phyloP scores from a whole-genome alignment of 2,113 vertebrate species.

The Pyxicephalus adspersus region DNA sequence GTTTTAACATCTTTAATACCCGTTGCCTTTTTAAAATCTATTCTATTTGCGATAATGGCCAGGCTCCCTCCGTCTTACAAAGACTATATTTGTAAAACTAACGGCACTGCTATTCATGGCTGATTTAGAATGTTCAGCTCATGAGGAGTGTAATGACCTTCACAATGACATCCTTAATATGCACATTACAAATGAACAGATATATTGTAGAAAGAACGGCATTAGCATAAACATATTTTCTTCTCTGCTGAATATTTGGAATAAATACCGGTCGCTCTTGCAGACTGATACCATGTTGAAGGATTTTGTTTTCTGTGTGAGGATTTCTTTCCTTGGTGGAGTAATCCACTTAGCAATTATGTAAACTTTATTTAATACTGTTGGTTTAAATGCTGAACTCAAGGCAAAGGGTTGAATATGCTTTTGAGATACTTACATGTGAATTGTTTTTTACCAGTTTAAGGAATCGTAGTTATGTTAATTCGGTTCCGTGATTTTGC shows the following conservation, averaged over 20 bases:
- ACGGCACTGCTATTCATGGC: constrained; percentile 10
- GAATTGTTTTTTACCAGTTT: too few species aligned
- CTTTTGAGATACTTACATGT: too few species aligned
- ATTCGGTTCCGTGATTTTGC: too few species aligned
- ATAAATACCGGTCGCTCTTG: constrained; percentile 4
- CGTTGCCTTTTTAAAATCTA: not conserved
- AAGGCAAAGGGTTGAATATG: too few species aligned
- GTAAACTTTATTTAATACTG: too few species aligned
- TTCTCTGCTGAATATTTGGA: constrained; percentile 14
- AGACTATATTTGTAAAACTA: constrained; percentile 17
- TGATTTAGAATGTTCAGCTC: not conserved
- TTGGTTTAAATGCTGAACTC: too few species aligned
- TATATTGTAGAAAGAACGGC: not conserved
- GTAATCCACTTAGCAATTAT: too few species aligned
- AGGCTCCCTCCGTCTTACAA: not conserved
- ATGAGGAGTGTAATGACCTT: constrained; percentile 27
- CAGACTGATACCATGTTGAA: not conserved
- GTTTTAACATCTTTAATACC: not conserved
- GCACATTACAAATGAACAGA: constrained; percentile 41
- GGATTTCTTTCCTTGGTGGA: too few species aligned
- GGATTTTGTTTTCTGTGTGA: not conserved
- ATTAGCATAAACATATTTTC: constrained; percentile 39
- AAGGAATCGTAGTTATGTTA: too few species aligned
- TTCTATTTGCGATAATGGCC: not conserved
- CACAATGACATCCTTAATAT: constrained; percentile 33